phyloP scores from a whole-genome alignment of 2,113 vertebrate species.

The Nasalis larvatus region DNA sequence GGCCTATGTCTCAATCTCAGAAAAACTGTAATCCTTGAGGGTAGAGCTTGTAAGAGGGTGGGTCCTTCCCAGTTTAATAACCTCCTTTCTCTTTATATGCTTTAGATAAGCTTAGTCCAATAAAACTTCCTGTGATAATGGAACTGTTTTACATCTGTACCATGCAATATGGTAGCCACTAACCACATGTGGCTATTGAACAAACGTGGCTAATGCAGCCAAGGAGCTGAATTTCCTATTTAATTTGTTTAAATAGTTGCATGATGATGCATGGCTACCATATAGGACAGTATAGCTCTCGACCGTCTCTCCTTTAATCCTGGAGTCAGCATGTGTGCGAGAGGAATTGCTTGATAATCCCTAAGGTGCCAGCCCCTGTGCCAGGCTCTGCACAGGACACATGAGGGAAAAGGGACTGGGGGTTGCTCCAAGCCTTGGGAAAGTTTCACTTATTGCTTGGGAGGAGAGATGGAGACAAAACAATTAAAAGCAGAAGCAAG shows the following conservation, averaged over 20 bases:
- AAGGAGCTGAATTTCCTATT: neutral
- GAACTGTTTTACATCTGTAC: neutral
- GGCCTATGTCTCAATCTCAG: neutral
- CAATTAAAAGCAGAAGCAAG: neutral
- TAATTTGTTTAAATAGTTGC: neutral
- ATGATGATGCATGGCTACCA: neutral
- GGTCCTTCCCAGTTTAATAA: neutral
- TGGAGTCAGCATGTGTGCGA: neutral
- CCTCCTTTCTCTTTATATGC: neutral
- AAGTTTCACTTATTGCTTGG: neutral
- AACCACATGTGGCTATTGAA: neutral
- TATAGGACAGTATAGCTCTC: neutral
- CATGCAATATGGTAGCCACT: neutral
- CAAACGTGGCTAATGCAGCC: rapidly evolving
- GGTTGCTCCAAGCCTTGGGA: neutral
- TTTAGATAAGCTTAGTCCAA: neutral
- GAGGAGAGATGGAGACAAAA: neutral
- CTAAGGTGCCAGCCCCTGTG: too few relatives aligned
- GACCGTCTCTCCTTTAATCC: neutral
- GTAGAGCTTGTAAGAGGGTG: neutral
- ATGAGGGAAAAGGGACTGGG: neutral
- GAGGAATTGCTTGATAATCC: neutral
- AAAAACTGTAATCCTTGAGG: neutral
- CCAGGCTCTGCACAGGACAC: neutral
- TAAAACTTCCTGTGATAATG: neutral